Evolutionary conservation across 1,140 invertebrate genomes (phyloP).

Genomic region (Caenorhabditis briggsae): DNA sequence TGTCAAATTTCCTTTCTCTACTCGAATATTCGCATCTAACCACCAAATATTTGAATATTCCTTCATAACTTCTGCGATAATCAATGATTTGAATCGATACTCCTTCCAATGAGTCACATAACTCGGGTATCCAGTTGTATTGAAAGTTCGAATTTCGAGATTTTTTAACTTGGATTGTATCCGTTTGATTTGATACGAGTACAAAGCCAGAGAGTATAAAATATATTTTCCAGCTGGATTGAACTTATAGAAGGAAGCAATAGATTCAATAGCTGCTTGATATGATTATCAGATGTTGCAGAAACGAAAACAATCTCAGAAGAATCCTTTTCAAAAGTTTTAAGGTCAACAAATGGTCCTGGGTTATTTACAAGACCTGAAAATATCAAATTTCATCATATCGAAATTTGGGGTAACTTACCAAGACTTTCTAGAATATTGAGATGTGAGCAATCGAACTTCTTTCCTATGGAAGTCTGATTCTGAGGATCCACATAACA

Average conservation of each 20-base stretch:
- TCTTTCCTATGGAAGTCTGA: not conserved
- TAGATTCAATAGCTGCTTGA: not conserved
- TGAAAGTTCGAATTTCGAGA: not conserved
- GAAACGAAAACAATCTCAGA: not conserved
- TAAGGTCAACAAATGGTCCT: not conserved
- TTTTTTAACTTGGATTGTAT: not conserved
- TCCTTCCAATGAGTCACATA: conserved; percentile 14
- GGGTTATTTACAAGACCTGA: not conserved
- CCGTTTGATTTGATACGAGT: not conserved
- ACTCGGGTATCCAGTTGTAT: not conserved
- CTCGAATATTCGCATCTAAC: conserved; percentile 7
- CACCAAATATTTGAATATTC: conserved; percentile 9
- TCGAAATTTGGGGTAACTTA: not conserved
- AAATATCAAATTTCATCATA: not conserved
- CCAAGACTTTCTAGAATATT: not conserved
- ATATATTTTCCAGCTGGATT: not conserved
- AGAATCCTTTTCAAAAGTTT: not conserved
- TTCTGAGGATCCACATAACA: conserved; percentile 20
- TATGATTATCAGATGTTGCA: not conserved
- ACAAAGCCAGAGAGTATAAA: not conserved
- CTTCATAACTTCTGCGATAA: conserved; percentile 26
- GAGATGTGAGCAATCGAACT: not conserved
- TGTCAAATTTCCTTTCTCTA: not conserved
- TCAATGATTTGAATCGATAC: conserved; percentile 16
- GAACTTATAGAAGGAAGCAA: not conserved